Base-by-base conservation (phyloP, 1,140 invertebrate genomes). In the Archivesica marissinica region DNA sequence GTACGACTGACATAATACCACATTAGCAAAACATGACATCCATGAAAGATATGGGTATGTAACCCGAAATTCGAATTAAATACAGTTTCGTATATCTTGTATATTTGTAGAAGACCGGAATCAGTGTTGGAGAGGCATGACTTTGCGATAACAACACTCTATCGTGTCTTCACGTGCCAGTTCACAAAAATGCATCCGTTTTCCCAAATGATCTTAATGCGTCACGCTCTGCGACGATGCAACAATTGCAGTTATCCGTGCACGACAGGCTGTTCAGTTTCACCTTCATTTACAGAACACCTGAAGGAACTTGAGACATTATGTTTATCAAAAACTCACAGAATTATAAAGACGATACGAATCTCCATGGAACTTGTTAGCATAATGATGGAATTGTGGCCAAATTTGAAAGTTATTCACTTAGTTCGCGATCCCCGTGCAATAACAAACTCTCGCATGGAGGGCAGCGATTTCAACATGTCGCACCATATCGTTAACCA, bases 361-460 rank as follows among this genome's bases (percentile, higher is more conserved):
- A 20, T 68, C 1, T 23, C 64, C 1, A 68, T 68, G 64, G 64
- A 68, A 23, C 35, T 47, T 68, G 64, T 47, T 4, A 68, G 64
- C 44, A 38, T 30, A 30, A 44, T 68, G 64, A 23, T 68, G 25
- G 39, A 41, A 17, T 4, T 44, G 15, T 68, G 35, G 39, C 64
- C 64, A 9, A 68, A 68, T 44, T 39, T 68, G 23, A 41, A 47
- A 20, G 39, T 68, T 2, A 20, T 68, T 9, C 33, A 68, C 23
- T 68, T 68, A 68, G 38, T 68, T 4, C 64, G 64, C 20, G 64
- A 68, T 23, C 64, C 64, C 20, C 64, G 64, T 44, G 64, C 38
- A 23, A 68, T 68, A 1, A 68, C 64, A 4, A 3, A 68, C 20
- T 68, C 64, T 0, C 35, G 64, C 1, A n/a, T 23, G n/a, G 7